Evolutionary conservation across 2,113 vertebrate species (phyloP).

Genomic region (Nerophis ophidion): DNA sequence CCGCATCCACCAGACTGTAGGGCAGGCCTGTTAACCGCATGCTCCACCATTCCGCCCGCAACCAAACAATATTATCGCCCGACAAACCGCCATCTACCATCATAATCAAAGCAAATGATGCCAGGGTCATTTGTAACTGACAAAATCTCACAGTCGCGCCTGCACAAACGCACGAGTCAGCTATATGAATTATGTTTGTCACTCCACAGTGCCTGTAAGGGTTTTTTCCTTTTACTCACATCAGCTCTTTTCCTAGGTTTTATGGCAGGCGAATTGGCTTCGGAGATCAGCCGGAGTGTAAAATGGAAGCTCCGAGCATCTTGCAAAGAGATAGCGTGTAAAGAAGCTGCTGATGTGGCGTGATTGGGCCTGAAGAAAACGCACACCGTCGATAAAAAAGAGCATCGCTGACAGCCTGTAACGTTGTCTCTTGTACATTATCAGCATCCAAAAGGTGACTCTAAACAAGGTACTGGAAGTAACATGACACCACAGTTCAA

Average conservation of each 20-base stretch:
- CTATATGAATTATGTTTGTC: not conserved
- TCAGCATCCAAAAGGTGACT: not conserved
- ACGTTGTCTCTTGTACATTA: not conserved
- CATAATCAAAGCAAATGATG: not conserved
- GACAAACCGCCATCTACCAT: not conserved
- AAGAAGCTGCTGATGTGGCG: slow-evolving; percentile 3
- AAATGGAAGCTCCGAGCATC: not conserved
- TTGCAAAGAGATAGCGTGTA: not conserved
- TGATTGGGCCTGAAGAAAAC: slow-evolving; percentile 2
- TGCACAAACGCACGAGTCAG: not conserved
- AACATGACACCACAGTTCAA: not conserved
- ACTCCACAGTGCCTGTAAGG: not conserved
- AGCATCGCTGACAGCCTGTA: not conserved
- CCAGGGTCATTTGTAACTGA: not conserved
- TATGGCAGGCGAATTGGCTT: not conserved
- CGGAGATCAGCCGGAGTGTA: not conserved
- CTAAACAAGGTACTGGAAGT: not conserved
- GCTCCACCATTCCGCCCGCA: too few relatives aligned
- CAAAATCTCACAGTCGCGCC: not conserved
- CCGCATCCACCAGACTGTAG: too few relatives aligned
- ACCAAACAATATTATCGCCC: not conserved
- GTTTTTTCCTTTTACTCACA: not conserved
- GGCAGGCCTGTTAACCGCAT: too few relatives aligned
- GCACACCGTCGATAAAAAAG: not conserved
- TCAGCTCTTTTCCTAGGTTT: slow-evolving; percentile 6